Evolutionary conservation across 2,113 vertebrate genomes (phyloP).

Genomic region (Caracal caracal): DNA sequence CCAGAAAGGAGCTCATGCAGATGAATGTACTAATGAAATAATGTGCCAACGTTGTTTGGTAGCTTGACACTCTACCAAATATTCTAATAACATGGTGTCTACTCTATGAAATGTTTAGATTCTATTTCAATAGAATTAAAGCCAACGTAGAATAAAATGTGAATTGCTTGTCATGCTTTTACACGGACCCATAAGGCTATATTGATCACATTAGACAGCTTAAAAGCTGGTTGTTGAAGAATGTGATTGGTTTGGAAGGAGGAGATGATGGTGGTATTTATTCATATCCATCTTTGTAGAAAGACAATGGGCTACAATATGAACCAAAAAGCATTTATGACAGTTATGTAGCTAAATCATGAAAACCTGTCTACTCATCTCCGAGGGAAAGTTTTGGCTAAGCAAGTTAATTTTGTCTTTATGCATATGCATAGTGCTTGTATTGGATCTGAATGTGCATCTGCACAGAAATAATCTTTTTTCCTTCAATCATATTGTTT

Average conservation of each 20-base stretch:
- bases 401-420: constrained; percentile 65
- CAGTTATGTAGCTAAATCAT: constrained; percentile 6
- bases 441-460: constrained; percentile 51
- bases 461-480: constrained; percentile 10
- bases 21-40: constrained; percentile 59
- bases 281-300: constrained; percentile 34
- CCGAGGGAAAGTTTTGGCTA: constrained; percentile 27
- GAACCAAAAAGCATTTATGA: background rate
- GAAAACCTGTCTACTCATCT: constrained; percentile 47
- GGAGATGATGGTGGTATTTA: background rate
- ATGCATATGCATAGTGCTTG: constrained; percentile 61
- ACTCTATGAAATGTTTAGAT: constrained; percentile 65
- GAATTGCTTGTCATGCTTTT: constrained; percentile 57
- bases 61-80: constrained; percentile 54
- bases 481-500: constrained; percentile 24
- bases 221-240: constrained; percentile 50
- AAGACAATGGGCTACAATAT: constrained; percentile 14
- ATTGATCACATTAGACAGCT: constrained; percentile 34
- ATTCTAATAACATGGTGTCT: constrained; percentile 65
- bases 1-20: constrained; percentile 22
- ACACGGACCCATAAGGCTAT: background rate
- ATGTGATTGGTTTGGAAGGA: background rate
- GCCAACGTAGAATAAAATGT: constrained; percentile 42
- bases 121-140: constrained; percentile 69
- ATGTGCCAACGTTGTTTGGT: background rate